Conservation (phyloP, 35 echinoderm and acorn worm genomes). For the Acanthaster planci region DNA sequence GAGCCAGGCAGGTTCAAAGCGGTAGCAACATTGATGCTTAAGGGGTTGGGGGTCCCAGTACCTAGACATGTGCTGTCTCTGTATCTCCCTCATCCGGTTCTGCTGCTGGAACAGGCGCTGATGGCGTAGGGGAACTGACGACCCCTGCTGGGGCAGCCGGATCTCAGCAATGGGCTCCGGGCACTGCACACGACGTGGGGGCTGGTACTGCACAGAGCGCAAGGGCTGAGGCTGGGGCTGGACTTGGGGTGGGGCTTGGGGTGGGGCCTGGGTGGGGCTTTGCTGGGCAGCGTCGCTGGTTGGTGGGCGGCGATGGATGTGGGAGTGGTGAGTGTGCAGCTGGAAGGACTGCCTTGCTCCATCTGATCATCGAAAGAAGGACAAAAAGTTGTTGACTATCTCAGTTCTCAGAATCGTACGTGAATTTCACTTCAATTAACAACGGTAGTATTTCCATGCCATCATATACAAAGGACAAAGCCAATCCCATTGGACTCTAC, state of each 20-base stretch:
- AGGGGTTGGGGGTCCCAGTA: not conserved
- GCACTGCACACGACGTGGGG: slow-evolving; percentile 20
- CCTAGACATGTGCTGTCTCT: slow-evolving; percentile 42
- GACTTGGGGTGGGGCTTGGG: slow-evolving; percentile 7
- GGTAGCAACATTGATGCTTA: no score
- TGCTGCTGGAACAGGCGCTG: slow-evolving; percentile 53
- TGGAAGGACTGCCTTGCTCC: not conserved
- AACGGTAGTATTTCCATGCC: no score
- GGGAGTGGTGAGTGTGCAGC: not conserved
- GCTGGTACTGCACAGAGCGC: slow-evolving; percentile 1
- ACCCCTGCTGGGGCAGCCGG: slow-evolving; percentile 66
- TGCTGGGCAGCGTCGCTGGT: slow-evolving; percentile 23
- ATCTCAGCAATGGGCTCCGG: slow-evolving; percentile 65
- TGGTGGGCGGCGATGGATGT: not conserved
- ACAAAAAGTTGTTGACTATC: no score
- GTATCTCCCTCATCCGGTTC: slow-evolving; percentile 61
- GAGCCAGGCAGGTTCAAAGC: no score
- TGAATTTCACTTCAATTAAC: no score
- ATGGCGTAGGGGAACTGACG: slow-evolving; percentile 48
- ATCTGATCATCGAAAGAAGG: not conserved
- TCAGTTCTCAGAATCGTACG: no score
- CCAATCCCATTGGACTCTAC: no score
- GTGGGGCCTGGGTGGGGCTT: slow-evolving; percentile 26
- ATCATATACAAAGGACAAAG: no score
- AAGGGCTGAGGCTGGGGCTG: not conserved